A percentile compares a stretch with the other conserved stretches of the same genome.
Evolutionary conservation across 2,888 invertebrate species (phyloP).

Genomic region (Metacarcinus magister): DNA sequence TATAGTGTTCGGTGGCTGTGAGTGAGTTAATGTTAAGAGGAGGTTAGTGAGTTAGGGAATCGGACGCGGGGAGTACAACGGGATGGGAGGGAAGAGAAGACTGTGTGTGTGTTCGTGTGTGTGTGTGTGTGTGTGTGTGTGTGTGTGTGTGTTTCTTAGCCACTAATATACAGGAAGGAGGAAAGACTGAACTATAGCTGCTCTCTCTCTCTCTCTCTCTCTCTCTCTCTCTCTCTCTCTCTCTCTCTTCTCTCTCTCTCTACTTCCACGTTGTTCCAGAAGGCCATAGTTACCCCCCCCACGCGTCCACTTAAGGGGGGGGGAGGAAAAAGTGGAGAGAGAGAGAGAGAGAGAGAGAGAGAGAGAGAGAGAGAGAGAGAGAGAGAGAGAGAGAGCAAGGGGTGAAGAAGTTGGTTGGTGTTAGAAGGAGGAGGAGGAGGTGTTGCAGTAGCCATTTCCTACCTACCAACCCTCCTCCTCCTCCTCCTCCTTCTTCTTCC

Average conservation of each 20-base stretch:
- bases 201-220: background rate
- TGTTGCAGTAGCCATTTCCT: background rate
- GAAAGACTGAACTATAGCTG: background rate
- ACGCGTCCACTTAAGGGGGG: background rate
- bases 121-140: background rate
- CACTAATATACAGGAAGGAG: conserved; percentile 21
- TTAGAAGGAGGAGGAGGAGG: background rate
- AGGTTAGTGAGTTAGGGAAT: background rate
- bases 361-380: background rate
- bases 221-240: background rate
- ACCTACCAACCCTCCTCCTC: background rate
- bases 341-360: background rate
- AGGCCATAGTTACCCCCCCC: background rate
- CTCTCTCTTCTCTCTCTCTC: background rate
- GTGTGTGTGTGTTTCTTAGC: background rate
- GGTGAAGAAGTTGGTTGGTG: background rate
- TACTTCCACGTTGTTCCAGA: background rate
- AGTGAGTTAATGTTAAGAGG: background rate
- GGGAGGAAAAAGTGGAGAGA: background rate
- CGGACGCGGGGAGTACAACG: background rate
- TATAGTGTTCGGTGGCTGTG: background rate
- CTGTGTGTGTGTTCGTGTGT: background rate
- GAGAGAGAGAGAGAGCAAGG: conserved; percentile 6
- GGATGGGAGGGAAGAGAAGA: background rate
- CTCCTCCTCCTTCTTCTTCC: background rate